A percentile compares a stretch with the other conserved stretches of the same genome.
Conservation (phyloP, 2,797 vertebrate genomes). For the Sciurus vulgaris region DNA sequence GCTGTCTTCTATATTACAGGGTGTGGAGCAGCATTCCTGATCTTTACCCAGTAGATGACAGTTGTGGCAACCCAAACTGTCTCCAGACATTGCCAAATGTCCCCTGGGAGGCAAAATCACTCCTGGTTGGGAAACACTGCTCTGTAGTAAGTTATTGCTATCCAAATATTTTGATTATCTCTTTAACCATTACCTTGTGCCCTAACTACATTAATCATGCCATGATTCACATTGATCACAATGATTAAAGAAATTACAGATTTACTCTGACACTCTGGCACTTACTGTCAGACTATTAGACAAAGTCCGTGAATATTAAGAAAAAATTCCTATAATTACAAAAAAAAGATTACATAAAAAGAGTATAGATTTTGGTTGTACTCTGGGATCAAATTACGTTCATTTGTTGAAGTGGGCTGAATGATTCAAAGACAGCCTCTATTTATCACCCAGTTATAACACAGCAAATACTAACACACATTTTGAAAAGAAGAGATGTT, state of each 20-base stretch:
- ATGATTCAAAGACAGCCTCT: constrained; percentile 26
- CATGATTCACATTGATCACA: constrained; percentile 67
- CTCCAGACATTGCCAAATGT: constrained; percentile 43
- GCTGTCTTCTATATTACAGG: background rate
- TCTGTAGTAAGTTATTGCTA: constrained; percentile 50
- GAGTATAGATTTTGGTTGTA: background rate
- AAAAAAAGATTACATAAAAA: constrained; percentile 75
- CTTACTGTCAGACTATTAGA: constrained; percentile 57
- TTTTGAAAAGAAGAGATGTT: constrained; percentile 33
- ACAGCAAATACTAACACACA: constrained; percentile 38
- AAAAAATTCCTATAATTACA: constrained; percentile 75
- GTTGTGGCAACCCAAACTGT: constrained; percentile 62
- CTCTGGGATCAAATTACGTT: constrained; percentile 37
- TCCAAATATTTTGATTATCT: constrained; percentile 78
- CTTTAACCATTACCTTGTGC: constrained; percentile 69
- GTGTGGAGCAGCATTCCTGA: background rate
- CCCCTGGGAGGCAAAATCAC: constrained; percentile 8
- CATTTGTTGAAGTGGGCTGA: constrained; percentile 68
- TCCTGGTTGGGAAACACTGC: constrained; percentile 21
- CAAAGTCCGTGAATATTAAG: constrained; percentile 57
- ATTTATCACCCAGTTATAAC: background rate
- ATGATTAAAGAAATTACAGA: constrained; percentile 79
- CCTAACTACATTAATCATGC: constrained; percentile 48
- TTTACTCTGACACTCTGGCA: constrained; percentile 44
- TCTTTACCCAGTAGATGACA: constrained; percentile 17